phyloP scores from a whole-genome alignment of 2,797 vertebrate genomes.

The Miichthys miiuy region DNA sequence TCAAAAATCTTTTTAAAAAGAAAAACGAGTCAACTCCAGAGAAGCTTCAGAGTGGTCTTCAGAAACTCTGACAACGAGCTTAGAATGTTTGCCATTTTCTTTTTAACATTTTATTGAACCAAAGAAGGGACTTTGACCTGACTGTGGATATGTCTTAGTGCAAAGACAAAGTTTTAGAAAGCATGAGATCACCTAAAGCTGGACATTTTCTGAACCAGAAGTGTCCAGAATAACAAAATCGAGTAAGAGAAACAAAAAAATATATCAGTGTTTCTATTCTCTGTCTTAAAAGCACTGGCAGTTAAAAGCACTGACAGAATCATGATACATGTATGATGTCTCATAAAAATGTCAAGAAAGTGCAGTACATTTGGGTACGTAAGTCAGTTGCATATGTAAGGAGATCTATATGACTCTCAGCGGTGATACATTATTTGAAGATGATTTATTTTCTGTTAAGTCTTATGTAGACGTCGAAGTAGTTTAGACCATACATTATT shows the following conservation, averaged over 20 bases:
- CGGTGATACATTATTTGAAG: constrained; percentile 3
- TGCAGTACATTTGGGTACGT: not conserved
- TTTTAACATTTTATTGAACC: constrained; percentile 22
- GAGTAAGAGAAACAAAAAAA: not conserved
- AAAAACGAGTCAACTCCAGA: constrained; percentile 82
- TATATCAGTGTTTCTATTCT: not conserved
- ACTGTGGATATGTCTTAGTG: not conserved
- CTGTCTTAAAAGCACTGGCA: constrained; percentile 3
- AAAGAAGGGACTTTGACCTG: constrained; percentile 7
- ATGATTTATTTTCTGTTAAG: constrained; percentile 34
- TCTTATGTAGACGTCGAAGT: constrained; percentile 53
- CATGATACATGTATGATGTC: not conserved
- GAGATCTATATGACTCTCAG: not conserved
- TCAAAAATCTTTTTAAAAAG: constrained; percentile 98
- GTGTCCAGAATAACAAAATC: not conserved
- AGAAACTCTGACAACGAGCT: constrained; percentile 75
- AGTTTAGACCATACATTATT: constrained; percentile 37
- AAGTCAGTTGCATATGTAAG: not conserved
- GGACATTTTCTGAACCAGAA: not conserved
- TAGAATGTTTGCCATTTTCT: not conserved
- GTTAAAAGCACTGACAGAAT: constrained; percentile 12
- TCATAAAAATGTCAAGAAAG: not conserved
- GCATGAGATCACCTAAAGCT: constrained; percentile 2
- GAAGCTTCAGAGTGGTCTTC: constrained; percentile 74
- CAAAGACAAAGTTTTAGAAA: not conserved